Evolutionary conservation across 2,113 vertebrate genomes (phyloP).

Genomic region (Aplodontia rufa): DNA sequence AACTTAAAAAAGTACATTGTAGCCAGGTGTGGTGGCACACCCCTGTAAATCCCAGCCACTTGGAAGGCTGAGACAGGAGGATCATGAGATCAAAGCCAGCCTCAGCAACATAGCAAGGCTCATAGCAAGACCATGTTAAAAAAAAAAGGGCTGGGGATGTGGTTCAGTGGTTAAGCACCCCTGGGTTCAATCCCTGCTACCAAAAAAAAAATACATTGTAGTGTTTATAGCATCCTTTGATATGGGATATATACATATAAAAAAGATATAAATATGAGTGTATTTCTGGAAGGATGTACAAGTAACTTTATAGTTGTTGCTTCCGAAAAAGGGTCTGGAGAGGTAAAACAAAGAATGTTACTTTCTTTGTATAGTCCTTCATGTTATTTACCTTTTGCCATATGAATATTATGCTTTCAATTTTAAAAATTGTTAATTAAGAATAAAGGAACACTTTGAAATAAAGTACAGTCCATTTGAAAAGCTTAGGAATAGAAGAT

Average conservation of each 20-base stretch:
- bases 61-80: no score
- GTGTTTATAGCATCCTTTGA: constrained; percentile 13
- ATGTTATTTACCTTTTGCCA: background rate
- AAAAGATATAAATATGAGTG: background rate
- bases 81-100: no score
- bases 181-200: no score
- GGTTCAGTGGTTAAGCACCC: no score
- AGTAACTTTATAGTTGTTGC: background rate
- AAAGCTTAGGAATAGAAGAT: background rate
- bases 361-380: background rate
- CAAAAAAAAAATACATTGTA: no score
- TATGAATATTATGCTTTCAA: constrained; percentile 15
- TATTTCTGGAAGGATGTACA: constrained; percentile 1
- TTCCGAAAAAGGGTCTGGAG: background rate
- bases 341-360: background rate
- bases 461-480: background rate
- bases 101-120: no score
- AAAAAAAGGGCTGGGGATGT: no score
- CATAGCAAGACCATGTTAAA: no score
- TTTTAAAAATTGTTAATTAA: background rate
- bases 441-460: background rate
- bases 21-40: no score
- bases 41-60: no score
- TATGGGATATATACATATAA: background rate
- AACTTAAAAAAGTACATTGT: background rate